These are phyloP conservation scores for Bombus breviceps DNA, from an alignment of 1,140 invertebrate species.

Conservation along the genomic window DNA sequence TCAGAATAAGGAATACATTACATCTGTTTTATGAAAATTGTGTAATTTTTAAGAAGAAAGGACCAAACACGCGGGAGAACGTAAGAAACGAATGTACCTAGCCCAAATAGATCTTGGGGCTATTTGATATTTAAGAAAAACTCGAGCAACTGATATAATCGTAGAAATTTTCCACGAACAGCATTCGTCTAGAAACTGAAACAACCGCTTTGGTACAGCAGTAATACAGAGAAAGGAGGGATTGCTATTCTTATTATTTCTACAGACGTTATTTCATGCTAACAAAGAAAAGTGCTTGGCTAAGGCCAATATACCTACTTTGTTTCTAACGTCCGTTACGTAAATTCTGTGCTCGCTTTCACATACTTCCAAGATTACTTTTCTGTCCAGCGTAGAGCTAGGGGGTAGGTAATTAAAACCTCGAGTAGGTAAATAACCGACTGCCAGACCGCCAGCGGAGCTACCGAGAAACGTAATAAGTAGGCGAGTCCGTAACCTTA, in stretches of 20 bases:
- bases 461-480: constrained; percentile 70
- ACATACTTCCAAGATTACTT: constrained; percentile 72
- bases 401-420: constrained; percentile 81
- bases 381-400: constrained; percentile 64
- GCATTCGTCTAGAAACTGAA: neutral
- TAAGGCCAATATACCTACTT: constrained; percentile 67
- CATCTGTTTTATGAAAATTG: neutral
- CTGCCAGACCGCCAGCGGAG: constrained; percentile 71
- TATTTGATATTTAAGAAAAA: constrained; percentile 28
- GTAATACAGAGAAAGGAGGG: constrained; percentile 1
- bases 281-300: constrained; percentile 59
- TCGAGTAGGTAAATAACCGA: constrained; percentile 83
- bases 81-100: neutral
- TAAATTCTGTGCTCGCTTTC: constrained; percentile 63
- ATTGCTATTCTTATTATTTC: constrained; percentile 46
- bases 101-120: neutral
- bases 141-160: constrained; percentile 26
- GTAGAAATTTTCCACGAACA: neutral
- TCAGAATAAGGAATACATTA: neutral
- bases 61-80: neutral
- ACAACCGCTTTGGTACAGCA: neutral
- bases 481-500: constrained; percentile 77
- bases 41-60: neutral
- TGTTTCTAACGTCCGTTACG: constrained; percentile 65
- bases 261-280: constrained; percentile 53